Evolutionary conservation across 2,113 vertebrate species (phyloP).

Genomic region (Xyrauchen texanus): DNA sequence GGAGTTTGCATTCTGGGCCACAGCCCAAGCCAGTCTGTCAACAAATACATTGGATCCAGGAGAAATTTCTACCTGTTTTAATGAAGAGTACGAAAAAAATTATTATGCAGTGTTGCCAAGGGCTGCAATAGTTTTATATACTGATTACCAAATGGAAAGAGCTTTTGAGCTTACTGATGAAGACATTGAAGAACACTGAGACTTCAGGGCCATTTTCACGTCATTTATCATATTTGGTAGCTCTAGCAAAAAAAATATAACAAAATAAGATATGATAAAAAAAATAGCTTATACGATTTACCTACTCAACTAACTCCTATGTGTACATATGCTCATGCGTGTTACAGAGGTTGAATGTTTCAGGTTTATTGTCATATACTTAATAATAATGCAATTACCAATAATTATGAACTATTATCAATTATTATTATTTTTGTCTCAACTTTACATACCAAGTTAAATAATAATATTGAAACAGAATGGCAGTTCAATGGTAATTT

Average conservation of each 20-base stretch:
- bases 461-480: no score
- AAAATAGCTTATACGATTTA: background rate
- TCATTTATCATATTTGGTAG: slow-evolving; percentile 1
- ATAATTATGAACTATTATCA: no score
- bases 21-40: no score
- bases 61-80: slow-evolving; percentile 39
- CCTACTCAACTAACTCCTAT: background rate
- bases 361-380: slow-evolving; percentile 2
- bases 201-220: no score
- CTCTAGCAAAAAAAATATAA: background rate
- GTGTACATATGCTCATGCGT: background rate
- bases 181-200: background rate
- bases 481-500: no score
- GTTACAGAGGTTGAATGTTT: slow-evolving; percentile 2
- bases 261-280: background rate
- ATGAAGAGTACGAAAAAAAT: background rate
- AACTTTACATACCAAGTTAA: no score
- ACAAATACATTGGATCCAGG: slow-evolving; percentile 32
- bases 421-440: no score
- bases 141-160: background rate
- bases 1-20: no score
- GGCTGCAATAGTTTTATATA: background rate
- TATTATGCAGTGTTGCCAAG: slow-evolving; percentile 1
- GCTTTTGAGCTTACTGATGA: background rate
- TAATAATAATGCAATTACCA: no score